Base-by-base conservation (phyloP, 1,140 invertebrate species). In the Aphaenogaster floridana region DNA sequence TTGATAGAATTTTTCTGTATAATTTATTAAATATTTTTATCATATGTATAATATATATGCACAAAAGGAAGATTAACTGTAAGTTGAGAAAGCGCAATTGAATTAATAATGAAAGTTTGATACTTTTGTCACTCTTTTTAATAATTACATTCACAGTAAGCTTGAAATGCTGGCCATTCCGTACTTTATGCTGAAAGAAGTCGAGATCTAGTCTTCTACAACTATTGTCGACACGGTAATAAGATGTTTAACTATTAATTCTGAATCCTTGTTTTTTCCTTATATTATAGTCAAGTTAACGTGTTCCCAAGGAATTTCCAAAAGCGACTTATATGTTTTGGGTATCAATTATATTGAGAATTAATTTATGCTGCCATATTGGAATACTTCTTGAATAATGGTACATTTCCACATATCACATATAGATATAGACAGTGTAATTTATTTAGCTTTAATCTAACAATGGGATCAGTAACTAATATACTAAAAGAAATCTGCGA, bases 331-430 rank as follows among this genome's bases (percentile, higher is more conserved):
- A 54, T 48, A 7, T n/a, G n/a, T 57, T 64, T 84, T 50, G 21
- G 34, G 42, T 81, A 57, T 64, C 45, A 39, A 52, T 76, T 63
- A 83, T 39, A 83, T 39, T 69, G 71, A 87, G 28, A 52, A 72
- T 71, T 86, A 15, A 50, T 88, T 79, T 79, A 74, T 81, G 17
- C 64, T 81, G 78, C 64, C 78, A 83, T 87, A 45, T 83, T 52
- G 57, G 15, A 45, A 15, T 66, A 79, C 17, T 66, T 79, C 36
- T 80, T 80, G 48, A 81, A 34, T 63, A 63, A 63, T 42, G 8
- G 11, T 71, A 71, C 34, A 39, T 79, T 50, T 68, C 21, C 45
- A 69, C 42, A 50, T 50, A 80, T 42, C 61, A 48, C 48, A 80
- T 52, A 42, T 81, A 81, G 28, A 34, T 57, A 39, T 81, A 57